Evolutionary conservation across 2,888 invertebrate genomes (phyloP).

Genomic region (Cosmorhoe ocellata): DNA sequence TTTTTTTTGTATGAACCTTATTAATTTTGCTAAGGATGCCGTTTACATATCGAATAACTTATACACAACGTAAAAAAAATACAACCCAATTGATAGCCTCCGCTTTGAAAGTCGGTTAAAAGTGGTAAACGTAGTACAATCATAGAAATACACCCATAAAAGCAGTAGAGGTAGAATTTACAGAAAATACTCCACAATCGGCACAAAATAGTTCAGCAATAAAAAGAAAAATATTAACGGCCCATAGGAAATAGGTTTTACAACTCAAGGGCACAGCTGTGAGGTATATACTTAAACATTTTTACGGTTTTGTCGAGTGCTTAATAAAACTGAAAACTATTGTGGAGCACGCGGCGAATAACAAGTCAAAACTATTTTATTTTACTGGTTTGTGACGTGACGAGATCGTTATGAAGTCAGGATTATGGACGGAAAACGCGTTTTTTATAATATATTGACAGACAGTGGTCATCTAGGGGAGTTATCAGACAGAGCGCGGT

Average conservation of each 20-base stretch:
- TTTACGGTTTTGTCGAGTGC: constrained; percentile 16
- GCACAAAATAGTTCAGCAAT: constrained; percentile 18
- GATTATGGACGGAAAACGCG: too few species aligned
- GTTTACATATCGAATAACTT: too few species aligned
- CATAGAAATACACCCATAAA: constrained; percentile 1
- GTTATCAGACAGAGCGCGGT: too few species aligned
- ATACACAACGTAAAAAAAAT: too few species aligned
- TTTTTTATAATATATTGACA: too few species aligned
- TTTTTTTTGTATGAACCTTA: too few species aligned
- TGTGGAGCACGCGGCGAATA: constrained; percentile 20
- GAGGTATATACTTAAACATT: constrained; percentile 16
- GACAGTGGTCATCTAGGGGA: too few species aligned
- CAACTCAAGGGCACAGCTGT: constrained; percentile 26
- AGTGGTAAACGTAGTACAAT: too few species aligned
- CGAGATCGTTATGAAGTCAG: neutral
- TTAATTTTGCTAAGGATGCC: too few species aligned
- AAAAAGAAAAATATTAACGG: constrained; percentile 21
- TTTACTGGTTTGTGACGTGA: constrained; percentile 10
- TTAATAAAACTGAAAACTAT: constrained; percentile 22
- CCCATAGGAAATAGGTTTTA: constrained; percentile 19
- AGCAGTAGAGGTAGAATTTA: constrained; percentile 1
- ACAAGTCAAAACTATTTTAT: constrained; percentile 10
- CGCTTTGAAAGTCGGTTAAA: too few species aligned
- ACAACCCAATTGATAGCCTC: too few species aligned
- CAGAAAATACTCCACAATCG: constrained; percentile 18